Percentiles rank a stretch among this genome's conserved stretches.
Conservation (phyloP, 2,888 invertebrate species). For the Aphidoletes aphidimyza region DNA sequence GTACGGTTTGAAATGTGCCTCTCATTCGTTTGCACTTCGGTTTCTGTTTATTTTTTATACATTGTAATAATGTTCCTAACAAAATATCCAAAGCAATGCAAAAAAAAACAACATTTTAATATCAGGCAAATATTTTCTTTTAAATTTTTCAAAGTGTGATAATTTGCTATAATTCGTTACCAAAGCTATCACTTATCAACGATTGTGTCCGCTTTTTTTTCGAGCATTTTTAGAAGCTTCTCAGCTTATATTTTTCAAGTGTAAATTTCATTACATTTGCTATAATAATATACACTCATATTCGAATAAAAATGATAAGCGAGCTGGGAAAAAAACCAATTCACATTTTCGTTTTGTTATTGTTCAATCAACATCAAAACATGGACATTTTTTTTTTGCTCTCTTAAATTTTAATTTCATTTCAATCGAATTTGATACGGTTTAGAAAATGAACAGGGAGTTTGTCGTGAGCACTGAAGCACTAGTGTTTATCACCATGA, state of each 20-base stretch:
- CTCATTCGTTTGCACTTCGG: not conserved
- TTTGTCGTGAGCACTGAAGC: not conserved
- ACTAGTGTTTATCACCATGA: not conserved
- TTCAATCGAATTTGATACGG: no score
- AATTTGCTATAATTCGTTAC: not conserved
- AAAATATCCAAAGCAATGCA: not conserved
- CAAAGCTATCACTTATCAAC: constrained; percentile 37
- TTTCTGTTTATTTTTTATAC: not conserved
- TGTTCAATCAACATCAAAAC: no score
- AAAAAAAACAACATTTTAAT: constrained; percentile 8
- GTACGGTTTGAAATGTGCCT: not conserved
- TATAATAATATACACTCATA: not conserved
- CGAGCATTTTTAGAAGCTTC: not conserved
- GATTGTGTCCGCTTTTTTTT: not conserved
- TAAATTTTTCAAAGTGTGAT: constrained; percentile 9
- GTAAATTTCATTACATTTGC: not conserved
- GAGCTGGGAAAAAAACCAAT: not conserved
- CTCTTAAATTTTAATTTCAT: not conserved
- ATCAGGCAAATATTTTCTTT: not conserved
- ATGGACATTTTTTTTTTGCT: not conserved
- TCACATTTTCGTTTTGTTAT: not conserved
- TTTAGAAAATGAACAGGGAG: not conserved
- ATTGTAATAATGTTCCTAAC: not conserved
- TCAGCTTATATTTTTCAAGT: not conserved
- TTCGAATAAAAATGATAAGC: not conserved